These are phyloP conservation scores for Tetanocera ferruginea DNA, from an alignment of 2,888 invertebrate genomes.

Conservation along the genomic window DNA sequence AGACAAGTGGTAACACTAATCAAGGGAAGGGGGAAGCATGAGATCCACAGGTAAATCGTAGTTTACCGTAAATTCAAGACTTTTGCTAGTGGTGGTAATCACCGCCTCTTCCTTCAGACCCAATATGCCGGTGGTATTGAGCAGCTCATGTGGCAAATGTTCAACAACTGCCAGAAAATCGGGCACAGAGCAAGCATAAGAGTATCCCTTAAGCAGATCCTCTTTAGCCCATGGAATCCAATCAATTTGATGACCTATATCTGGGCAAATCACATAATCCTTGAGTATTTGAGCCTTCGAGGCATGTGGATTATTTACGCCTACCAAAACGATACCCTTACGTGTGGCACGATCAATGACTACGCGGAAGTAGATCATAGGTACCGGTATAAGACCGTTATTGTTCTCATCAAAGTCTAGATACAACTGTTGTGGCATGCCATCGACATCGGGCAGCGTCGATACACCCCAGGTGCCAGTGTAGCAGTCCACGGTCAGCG, in stretches of 20 bases:
- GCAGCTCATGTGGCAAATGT: constrained; percentile 54
- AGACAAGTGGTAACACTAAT: too few relatives aligned
- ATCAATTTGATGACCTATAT: constrained; percentile 54
- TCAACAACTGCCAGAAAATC: constrained; percentile 55
- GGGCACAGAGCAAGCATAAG: constrained; percentile 59
- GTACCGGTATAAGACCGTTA: constrained; percentile 71
- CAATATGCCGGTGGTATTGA: constrained; percentile 54
- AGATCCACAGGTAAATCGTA: too few relatives aligned
- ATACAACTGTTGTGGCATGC: constrained; percentile 62
- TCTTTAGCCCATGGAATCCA: constrained; percentile 59
- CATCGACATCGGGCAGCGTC: constrained; percentile 70
- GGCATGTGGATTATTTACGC: constrained; percentile 66
- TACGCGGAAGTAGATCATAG: constrained; percentile 73
- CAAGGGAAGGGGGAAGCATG: too few relatives aligned
- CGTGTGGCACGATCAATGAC: constrained; percentile 69
- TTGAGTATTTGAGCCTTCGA: constrained; percentile 52
- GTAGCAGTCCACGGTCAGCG: constrained; percentile 69
- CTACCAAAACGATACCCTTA: constrained; percentile 72
- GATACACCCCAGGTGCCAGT: constrained; percentile 74
- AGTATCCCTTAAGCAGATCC: constrained; percentile 56
- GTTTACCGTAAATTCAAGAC: too few relatives aligned
- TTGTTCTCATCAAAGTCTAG: constrained; percentile 61
- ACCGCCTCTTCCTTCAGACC: constrained; percentile 46
- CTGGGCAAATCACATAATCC: constrained; percentile 58
- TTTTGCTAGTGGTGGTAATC: neutral